Base-by-base conservation (phyloP, 1,140 invertebrate species). In the Bombus consobrinus region DNA sequence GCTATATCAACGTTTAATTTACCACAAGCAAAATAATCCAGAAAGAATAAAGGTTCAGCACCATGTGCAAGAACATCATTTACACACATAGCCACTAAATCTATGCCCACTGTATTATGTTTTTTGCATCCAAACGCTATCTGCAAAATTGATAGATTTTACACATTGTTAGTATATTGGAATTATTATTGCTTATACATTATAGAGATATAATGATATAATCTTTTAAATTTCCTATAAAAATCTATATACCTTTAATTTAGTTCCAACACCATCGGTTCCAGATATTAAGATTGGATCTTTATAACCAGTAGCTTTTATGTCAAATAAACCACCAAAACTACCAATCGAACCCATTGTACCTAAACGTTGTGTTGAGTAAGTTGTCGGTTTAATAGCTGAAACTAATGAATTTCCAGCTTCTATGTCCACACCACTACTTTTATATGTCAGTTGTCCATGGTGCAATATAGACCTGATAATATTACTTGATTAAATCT, bases 81-180 rank as follows among this genome's bases (percentile, higher is more conserved):
- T 5, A 99, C 99, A 93, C 98, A 99, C 98, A 99, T 99, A 18
- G 99, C 99, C 18, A 99, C 99, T 57, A 99, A 96, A 95, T 99
- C 99, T 91, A 99, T 97, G 3, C 99, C 99, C 81, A 99, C 97
- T 1, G 97, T 98, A 87, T 97, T 96, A 93, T 98, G 98, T 73
- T 97, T 97, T 37, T 97, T 96, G 80, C 96, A 96, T 81, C 96
- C 96, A 92, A 99, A 96, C 1, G 99, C 98, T 90, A 99, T 97
- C 97, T 99, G 93, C 59, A 94, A 68, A 87, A 83, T 82, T 71
- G 15, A 37, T 59, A 0, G 2, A 8, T 72, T 22, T 32, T n/a
- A 18, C 6, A 57, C 22, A 37, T 34, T 32, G 15, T 34, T 53
- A 69, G 47, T 4, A 62, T 18, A 47, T 53, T 18, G 18, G 5